A percentile compares a stretch with the other conserved stretches of the same genome.
Evolutionary conservation across 2,113 vertebrate genomes (phyloP).

Genomic region (Holacanthus passer): DNA sequence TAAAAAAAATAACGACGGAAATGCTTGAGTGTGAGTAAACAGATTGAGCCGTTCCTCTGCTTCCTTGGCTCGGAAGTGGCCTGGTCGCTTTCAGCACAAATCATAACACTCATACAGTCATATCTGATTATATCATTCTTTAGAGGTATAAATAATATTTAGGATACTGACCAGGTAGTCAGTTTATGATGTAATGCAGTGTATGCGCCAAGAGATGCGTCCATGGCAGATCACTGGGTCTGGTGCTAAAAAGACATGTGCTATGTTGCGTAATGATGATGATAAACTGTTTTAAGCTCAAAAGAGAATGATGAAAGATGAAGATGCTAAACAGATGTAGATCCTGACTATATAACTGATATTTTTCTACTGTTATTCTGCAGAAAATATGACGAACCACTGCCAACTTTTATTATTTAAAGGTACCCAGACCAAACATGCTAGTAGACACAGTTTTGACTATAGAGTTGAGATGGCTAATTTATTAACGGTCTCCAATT

Average conservation of each 20-base stretch:
- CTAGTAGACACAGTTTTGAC: neutral
- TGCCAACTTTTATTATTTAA: no score
- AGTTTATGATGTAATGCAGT: neutral
- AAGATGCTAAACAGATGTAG: neutral
- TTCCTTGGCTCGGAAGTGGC: conserved; percentile 21
- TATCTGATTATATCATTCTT: conserved; percentile 12
- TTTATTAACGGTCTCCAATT: neutral
- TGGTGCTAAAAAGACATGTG: neutral
- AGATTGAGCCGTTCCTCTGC: neutral
- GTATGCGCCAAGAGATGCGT: neutral
- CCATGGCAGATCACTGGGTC: neutral
- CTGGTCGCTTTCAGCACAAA: conserved; percentile 35
- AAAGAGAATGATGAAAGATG: neutral
- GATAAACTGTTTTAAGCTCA: no score
- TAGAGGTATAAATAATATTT: conserved; percentile 3
- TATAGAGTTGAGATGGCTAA: neutral
- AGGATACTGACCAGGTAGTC: conserved; percentile 6
- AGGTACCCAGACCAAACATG: neutral
- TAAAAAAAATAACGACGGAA: conserved; percentile 35
- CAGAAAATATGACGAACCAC: neutral
- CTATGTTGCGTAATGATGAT: neutral
- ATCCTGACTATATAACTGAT: neutral
- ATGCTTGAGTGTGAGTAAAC: conserved; percentile 36
- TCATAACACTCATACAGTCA: conserved; percentile 24
- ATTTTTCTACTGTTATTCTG: neutral